Base-by-base conservation (phyloP, 2,113 vertebrate species). In the Aleadryas rufinucha region DNA sequence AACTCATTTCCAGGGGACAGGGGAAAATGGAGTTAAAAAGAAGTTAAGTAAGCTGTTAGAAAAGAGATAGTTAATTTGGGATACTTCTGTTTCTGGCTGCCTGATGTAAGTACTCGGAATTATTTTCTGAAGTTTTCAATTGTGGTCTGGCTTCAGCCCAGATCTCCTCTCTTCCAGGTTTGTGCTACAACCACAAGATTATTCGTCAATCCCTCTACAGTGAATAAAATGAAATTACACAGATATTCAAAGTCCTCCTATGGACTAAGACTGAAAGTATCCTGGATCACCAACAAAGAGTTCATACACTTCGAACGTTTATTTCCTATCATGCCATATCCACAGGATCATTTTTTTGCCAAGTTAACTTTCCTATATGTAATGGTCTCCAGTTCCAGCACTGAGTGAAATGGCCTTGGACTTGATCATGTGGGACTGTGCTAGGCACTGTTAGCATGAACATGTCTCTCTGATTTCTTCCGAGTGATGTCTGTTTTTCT, bases 281-380 rank as follows among this genome's bases (percentile, higher is more conserved):
- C 77, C 78, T 97, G 93, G 95, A 94, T 94, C 82, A 90, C 39
- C 74, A 80, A 94, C 91, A 90, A 84, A 94, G 68, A 91, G 47
- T 63, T 84, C 53, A 64, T 81, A 93, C 69, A 45, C 33, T 68
- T 47, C 0, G 1, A 94, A 44, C 0, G 0, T 56, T 96, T 61
- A 54, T 93, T 95, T 95, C 53, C 92, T 77, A 45, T 60, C 87
- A 41, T 85, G 65, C 54, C 89, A 66, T 72, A 91, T 81, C 88
- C 90, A 80, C 78, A 79, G 17, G 24, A 64, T 37, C 2, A 2
- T 28, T 74, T 84, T 45, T 94, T 69, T 82, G 59, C 86, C 92
- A 84, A 94, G 56, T 71, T 79, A 74, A 82, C 64, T 96, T 94
- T 93, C 81, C 50, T 91, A 24, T 77, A 68, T 86, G 52, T 90